Evolutionary conservation across 2,797 vertebrate species (phyloP).

Genomic region (Paratrypauchen microcephalus): DNA sequence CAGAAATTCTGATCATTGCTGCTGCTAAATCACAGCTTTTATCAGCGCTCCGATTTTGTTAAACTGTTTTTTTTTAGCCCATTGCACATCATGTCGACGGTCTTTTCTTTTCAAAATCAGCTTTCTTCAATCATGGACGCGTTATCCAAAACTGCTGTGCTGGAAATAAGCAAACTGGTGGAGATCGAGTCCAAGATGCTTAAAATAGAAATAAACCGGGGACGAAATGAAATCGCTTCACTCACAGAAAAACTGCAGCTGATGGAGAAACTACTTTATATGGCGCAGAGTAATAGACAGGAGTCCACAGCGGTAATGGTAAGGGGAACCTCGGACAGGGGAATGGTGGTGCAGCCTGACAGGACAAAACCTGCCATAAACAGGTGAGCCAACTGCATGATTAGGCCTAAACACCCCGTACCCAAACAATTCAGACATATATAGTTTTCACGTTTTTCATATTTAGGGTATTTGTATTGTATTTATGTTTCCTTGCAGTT

Average conservation of each 20-base stretch:
- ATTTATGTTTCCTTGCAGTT: slow-evolving; percentile 13
- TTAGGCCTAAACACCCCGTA: not conserved
- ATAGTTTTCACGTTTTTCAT: not conserved
- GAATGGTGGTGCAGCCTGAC: slow-evolving; percentile 25
- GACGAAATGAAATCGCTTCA: slow-evolving; percentile 71
- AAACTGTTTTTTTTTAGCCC: not conserved
- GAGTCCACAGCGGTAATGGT: slow-evolving; percentile 33
- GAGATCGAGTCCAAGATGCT: slow-evolving; percentile 77
- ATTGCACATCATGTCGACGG: slow-evolving; percentile 61
- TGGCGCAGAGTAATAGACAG: slow-evolving; percentile 61
- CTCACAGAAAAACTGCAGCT: slow-evolving; percentile 74
- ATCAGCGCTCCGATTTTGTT: too few relatives aligned
- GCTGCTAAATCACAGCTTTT: slow-evolving; percentile 5
- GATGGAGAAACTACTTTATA: slow-evolving; percentile 73
- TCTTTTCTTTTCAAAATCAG: slow-evolving; percentile 74
- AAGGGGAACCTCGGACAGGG: slow-evolving; percentile 33
- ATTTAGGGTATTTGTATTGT: slow-evolving; percentile 3
- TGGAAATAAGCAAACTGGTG: slow-evolving; percentile 79
- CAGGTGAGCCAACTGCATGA: slow-evolving; percentile 50
- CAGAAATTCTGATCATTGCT: not conserved
- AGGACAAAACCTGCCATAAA: slow-evolving; percentile 44
- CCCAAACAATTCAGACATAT: not conserved
- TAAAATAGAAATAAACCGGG: slow-evolving; percentile 73
- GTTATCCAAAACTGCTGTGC: slow-evolving; percentile 72
- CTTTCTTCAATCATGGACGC: slow-evolving; percentile 78